Conservation (phyloP, 2,888 invertebrate genomes). For the Schizaphis graminum region DNA sequence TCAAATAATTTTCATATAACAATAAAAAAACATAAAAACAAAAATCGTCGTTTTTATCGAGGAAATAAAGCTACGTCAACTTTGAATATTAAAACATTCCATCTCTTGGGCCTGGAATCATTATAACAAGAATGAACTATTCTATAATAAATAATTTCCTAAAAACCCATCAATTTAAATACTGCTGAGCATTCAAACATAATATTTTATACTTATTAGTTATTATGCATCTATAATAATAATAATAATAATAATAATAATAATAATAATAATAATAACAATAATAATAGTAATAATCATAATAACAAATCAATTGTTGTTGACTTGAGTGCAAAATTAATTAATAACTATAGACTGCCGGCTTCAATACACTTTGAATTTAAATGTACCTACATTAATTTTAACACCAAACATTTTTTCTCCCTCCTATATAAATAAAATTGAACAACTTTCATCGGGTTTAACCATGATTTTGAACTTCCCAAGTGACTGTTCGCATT, state of each 20-base stretch:
- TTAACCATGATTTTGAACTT: not conserved
- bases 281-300: not conserved
- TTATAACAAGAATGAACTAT: not conserved
- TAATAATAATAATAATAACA: not conserved
- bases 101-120: not conserved
- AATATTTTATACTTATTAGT: not conserved
- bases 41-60: not conserved
- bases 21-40: conserved; percentile 14
- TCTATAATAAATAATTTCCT: not conserved
- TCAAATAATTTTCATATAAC: not conserved
- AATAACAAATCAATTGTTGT: not conserved
- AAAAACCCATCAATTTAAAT: not conserved
- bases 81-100: conserved; percentile 31
- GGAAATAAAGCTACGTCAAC: conserved; percentile 1
- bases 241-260: not conserved
- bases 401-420: not conserved
- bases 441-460: not conserved
- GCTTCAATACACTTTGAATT: not conserved
- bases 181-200: not conserved
- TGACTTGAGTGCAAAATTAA: not conserved
- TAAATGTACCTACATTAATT: not conserved
- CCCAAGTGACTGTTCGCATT: not conserved
- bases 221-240: not conserved
- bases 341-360: not conserved
- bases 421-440: not conserved